A percentile compares a stretch with the other conserved stretches of the same genome.
phyloP scores from a whole-genome alignment of 2,888 invertebrate species.

The Pyrgus malvae region DNA sequence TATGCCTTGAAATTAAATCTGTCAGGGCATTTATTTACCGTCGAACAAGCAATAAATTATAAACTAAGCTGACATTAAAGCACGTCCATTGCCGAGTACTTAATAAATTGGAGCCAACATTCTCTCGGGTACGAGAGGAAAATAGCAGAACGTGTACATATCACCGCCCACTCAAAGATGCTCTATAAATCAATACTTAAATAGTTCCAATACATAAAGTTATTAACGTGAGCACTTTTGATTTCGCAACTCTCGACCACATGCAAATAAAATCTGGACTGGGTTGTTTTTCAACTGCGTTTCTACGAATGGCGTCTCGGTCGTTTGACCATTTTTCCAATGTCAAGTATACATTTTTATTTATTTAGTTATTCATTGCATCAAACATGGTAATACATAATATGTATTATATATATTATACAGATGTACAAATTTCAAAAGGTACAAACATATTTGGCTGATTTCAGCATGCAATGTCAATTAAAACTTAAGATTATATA shows the following conservation, averaged over 20 bases:
- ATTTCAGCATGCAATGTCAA: too few relatives aligned
- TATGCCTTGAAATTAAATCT: slow-evolving; percentile 26
- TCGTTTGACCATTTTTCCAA: too few relatives aligned
- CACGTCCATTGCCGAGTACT: slow-evolving; percentile 31
- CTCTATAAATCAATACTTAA: slow-evolving; percentile 63
- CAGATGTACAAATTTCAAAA: too few relatives aligned
- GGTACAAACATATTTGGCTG: too few relatives aligned
- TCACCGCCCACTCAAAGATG: slow-evolving; percentile 59
- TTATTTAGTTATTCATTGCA: too few relatives aligned
- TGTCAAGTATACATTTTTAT: too few relatives aligned
- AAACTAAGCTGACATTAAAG: slow-evolving; percentile 28
- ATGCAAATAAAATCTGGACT: slow-evolving; percentile 30
- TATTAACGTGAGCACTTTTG: slow-evolving; percentile 45
- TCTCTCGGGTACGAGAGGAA: slow-evolving; percentile 37
- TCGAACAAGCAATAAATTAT: slow-evolving; percentile 23
- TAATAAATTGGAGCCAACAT: slow-evolving; percentile 48
- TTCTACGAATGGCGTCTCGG: too few relatives aligned
- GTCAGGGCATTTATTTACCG: slow-evolving; percentile 27
- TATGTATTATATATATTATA: too few relatives aligned
- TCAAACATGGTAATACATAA: too few relatives aligned
- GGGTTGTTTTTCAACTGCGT: not conserved
- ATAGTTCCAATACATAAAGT: slow-evolving; percentile 56
- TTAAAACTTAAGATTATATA: too few relatives aligned
- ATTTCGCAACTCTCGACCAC: slow-evolving; percentile 24
- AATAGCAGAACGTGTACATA: slow-evolving; percentile 50